phyloP scores from a whole-genome alignment of 2,797 vertebrate species.

The Anniella stebbinsi region DNA sequence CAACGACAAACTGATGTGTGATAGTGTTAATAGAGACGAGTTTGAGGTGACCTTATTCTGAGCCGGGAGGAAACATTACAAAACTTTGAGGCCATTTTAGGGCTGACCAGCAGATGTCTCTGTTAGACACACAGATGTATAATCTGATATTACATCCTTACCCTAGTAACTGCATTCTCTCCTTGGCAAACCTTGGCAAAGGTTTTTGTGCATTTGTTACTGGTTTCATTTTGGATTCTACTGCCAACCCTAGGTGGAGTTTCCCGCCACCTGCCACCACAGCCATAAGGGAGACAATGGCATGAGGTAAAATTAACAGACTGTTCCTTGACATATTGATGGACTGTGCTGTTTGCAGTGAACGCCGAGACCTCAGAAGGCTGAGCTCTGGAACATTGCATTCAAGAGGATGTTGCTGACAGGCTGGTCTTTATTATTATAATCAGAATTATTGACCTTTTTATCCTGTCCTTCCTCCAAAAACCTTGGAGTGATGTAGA shows the following conservation, averaged over 20 bases:
- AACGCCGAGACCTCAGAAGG: conserved; percentile 17
- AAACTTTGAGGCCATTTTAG: background rate
- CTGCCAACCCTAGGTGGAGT: background rate
- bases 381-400: conserved; percentile 17
- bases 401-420: background rate
- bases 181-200: conserved; percentile 6
- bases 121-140: conserved; percentile 47
- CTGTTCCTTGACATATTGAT: conserved; percentile 4
- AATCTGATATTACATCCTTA: background rate
- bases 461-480: background rate
- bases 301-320: conserved; percentile 4
- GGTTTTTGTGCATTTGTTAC: background rate
- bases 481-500: background rate
- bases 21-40: background rate
- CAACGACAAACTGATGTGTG: background rate
- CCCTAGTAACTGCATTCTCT: fast-evolving
- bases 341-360: background rate
- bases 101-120: conserved; percentile 70
- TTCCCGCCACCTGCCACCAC: background rate
- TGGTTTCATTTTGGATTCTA: fast-evolving
- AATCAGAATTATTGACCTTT: background rate
- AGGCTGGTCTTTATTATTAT: background rate
- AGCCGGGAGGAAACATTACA: background rate
- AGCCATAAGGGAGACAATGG: background rate
- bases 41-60: background rate